Base-by-base conservation (phyloP, 1,140 invertebrate genomes). In the Bombus pyrosoma region DNA sequence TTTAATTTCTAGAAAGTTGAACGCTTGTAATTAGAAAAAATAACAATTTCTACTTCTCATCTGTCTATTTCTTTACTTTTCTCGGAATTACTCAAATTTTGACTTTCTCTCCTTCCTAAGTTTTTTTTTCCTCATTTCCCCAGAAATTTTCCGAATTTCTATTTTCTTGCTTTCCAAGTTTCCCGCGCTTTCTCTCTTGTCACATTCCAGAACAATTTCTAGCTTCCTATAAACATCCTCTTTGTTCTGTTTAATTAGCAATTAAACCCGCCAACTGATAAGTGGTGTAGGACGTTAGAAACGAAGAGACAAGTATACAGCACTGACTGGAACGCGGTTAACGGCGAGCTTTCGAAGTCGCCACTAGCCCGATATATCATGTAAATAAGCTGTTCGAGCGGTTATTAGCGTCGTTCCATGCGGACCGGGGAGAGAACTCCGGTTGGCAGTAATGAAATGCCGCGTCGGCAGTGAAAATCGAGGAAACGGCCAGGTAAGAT, bases 371-470 rank as follows among this genome's bases (percentile, higher is more conserved):
- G 59, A 83, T 83, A 76, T 69, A 78, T 78, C 89, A 93, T 93
- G 92, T 93, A 93, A 93, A 93, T 93, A 92, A 93, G 87, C 88
- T 41, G 83, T 86, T 77, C 76, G 68, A 73, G 83, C 85, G 81
- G 81, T 93, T 93, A 93, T 94, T 93, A 93, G 92, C 89, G 90
- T 89, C 89, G 87, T 93, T 92, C n/a, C 62, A 39, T 77, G 88
- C 25, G 41, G 15, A 6, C 85, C 68, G 77, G 62, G 69, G n/a
- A 83, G 66, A 91, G 90, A 93, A 92, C 91, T 91, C 41, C 41
- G 79, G 69, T 80, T 89, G 88, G 87, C 89, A 91, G 93, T 92
- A 92, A 91, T 92, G 92, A 92, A 91, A 92, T 92, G 91, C 86
- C 87, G 76, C 75, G 81, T n/a, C 47, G 74, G 81, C 47, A 62